A percentile compares a stretch with the other conserved stretches of the same genome.
These are phyloP conservation scores for Phoebastria nigripes DNA, from an alignment of 2,797 vertebrate genomes.

Conservation along the genomic window DNA sequence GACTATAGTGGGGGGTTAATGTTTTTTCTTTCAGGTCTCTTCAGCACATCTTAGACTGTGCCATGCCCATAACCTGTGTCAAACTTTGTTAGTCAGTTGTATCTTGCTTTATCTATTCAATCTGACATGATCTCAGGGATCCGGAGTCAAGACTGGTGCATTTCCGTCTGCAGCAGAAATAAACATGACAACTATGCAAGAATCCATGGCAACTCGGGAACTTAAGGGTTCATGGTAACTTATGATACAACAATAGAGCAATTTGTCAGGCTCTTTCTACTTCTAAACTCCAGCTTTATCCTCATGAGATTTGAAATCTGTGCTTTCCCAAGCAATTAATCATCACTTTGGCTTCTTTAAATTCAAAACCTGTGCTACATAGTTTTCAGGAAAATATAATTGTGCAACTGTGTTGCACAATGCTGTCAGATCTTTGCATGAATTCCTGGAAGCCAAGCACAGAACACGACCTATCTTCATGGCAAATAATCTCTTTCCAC, in stretches of 20 bases:
- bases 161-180: not conserved
- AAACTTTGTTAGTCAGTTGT: not conserved
- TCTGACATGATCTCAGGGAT: slow-evolving; percentile 16
- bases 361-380: not conserved
- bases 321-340: slow-evolving; percentile 18
- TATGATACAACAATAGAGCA: not conserved
- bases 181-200: slow-evolving; percentile 18
- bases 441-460: not conserved
- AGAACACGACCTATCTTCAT: not conserved
- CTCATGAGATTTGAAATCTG: not conserved
- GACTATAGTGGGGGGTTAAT: not conserved
- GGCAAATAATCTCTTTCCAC: not conserved
- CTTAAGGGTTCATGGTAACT: not conserved
- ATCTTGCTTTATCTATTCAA: slow-evolving; percentile 9
- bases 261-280: not conserved
- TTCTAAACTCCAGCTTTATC: not conserved
- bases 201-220: slow-evolving; percentile 24
- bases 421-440: not conserved
- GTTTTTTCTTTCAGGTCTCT: not conserved
- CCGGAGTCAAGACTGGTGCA: not conserved
- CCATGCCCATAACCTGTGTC: not conserved
- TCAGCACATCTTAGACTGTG: not conserved
- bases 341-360: not conserved
- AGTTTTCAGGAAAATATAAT: slow-evolving; percentile 14
- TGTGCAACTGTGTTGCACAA: not conserved